These are phyloP conservation scores for Lobophora halterata DNA, from an alignment of 2,888 invertebrate genomes.

Conservation along the genomic window DNA sequence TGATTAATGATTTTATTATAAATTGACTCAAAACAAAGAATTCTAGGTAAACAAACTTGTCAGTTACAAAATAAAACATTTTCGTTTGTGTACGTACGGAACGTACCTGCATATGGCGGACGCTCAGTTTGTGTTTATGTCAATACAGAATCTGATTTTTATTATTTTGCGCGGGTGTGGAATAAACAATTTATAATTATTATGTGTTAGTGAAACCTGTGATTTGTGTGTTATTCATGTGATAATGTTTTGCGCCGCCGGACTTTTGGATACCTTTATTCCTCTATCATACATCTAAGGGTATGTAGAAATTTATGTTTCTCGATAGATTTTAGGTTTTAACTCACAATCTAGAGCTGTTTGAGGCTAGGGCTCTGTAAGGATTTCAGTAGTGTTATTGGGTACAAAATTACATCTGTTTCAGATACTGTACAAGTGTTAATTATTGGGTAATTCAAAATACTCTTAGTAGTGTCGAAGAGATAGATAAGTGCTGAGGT, in stretches of 20 bases:
- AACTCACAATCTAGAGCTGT: constrained; percentile 33
- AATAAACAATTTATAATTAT: constrained; percentile 63
- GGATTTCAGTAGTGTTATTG: constrained; percentile 18
- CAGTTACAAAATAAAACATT: constrained; percentile 2
- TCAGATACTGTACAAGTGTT: constrained; percentile 3
- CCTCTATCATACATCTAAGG: constrained; percentile 69
- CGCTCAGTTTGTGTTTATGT: constrained; percentile 81
- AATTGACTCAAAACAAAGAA: too few species aligned
- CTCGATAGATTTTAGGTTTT: constrained; percentile 48
- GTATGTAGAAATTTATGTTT: constrained; percentile 73
- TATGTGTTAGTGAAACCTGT: constrained; percentile 71
- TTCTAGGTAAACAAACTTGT: too few species aligned
- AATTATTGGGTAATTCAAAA: constrained; percentile 13
- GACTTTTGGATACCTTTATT: constrained; percentile 66
- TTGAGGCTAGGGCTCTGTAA: constrained; percentile 15
- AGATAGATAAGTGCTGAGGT: constrained; percentile 46
- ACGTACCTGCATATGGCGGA: constrained; percentile 79
- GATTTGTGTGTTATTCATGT: constrained; percentile 69
- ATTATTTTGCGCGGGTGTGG: constrained; percentile 77
- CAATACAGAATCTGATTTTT: constrained; percentile 77
- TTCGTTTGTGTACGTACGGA: constrained; percentile 50
- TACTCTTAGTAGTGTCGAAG: constrained; percentile 22
- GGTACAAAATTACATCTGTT: constrained; percentile 10
- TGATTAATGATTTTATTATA: too few species aligned
- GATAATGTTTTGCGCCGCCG: constrained; percentile 72